Base-by-base conservation (phyloP, 2,113 vertebrate genomes). In the Asarcornis scutulata region DNA sequence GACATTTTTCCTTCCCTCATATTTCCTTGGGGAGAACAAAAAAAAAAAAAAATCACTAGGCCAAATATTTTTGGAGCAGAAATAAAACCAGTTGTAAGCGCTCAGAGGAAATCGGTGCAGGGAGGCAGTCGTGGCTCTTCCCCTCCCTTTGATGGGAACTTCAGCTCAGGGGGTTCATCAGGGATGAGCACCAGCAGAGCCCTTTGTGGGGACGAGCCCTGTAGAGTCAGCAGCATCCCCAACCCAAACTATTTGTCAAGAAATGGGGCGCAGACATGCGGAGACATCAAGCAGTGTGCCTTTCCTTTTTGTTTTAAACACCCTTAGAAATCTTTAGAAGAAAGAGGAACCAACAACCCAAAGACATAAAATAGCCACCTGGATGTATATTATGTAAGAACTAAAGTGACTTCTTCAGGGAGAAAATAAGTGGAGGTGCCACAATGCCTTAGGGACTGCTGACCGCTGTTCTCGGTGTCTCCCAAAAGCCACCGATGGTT, bases 41-140 rank as follows among this genome's bases (percentile, higher is more conserved):
- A 17, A 17, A 44, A 46, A 16, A 72, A 50, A 48, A 13, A 32
- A 17, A 21, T 44, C 3, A 2, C 15, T 15, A 0, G 0, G 15
- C 23, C 3, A 34, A 62, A 17, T 68, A 4, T 31, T 76, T 80
- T 68, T 44, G 14, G 26, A 88, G 58, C 76, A 14, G 18, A 25
- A 18, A 34, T 18, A 17, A 55, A 83, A 71, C 0, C 10, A 48
- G n/a, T 4, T 25, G 13, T 15, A 17, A 58, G 14, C 7, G 5
- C 40, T 62, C 62, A 56, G 25, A 79, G 66, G 56, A 6, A 20
- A 50, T 27, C 20, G 17, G 46, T 34, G 8, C 46, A 8, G 44
- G 1, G 46, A 80, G 48, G 7, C 22, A 13, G 10, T 59, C 42
- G 1, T 11, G 21, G 0, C 1, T 22, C 59, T 32, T 4, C n/a